phyloP scores from a whole-genome alignment of 2,113 vertebrate species.

The Colinus virginianus region DNA sequence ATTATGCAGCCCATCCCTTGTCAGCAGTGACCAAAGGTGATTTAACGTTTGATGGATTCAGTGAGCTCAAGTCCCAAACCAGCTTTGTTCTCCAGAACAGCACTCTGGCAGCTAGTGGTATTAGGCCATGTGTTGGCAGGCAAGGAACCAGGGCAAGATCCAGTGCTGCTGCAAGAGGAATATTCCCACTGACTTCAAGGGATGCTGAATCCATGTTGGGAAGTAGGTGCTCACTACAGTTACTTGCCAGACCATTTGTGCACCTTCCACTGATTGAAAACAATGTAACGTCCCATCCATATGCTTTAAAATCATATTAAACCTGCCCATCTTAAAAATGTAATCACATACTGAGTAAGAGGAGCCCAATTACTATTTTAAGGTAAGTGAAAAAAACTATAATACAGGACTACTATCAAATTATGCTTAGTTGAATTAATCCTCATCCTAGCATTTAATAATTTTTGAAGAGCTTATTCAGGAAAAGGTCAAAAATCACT shows the following conservation, averaged over 20 bases:
- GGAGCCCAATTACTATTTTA: conserved; percentile 21
- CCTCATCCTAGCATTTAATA: conserved; percentile 70
- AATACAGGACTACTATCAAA: conserved; percentile 43
- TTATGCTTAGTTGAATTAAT: conserved; percentile 64
- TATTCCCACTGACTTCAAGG: neutral
- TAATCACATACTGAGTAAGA: neutral
- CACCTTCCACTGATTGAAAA: neutral
- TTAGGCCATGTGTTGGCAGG: neutral
- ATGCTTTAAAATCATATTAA: neutral
- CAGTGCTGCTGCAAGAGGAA: neutral
- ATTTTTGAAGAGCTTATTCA: conserved; percentile 71
- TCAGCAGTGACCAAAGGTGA: neutral
- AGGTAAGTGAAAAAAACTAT: conserved; percentile 19
- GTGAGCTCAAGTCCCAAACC: neutral
- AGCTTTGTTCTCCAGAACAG: neutral
- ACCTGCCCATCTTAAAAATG: conserved; percentile 23
- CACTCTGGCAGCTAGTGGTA: neutral
- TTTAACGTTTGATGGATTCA: neutral
- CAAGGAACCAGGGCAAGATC: neutral
- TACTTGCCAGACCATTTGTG: neutral
- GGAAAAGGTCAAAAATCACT: conserved; percentile 79
- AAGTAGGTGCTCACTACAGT: neutral
- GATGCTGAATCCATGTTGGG: neutral
- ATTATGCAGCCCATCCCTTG: neutral
- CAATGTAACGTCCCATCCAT: neutral